Base-by-base conservation (phyloP, 2,113 vertebrate species). In the Protomyctophum bolini region DNA sequence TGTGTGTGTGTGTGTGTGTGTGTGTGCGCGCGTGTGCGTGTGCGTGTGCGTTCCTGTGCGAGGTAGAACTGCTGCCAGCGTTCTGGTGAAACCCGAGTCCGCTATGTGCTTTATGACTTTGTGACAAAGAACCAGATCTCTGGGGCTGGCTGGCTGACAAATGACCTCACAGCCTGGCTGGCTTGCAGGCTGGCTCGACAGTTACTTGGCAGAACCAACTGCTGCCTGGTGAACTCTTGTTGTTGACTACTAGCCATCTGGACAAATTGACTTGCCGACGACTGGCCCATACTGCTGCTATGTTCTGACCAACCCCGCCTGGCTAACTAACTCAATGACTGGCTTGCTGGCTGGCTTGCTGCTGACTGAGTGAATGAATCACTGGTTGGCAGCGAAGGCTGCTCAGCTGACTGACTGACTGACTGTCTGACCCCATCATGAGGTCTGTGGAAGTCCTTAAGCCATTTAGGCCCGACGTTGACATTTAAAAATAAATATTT, bases 111-210 rank as follows among this genome's bases (percentile, higher is more conserved):
- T 61, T 47, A 62, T 62, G 60, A 14, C 45, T 47, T 14, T 47
- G 60, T 47, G 29, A 62, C 45, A 47, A 62, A 48, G 56, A 8
- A 10, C 50, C 50, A 52, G 6, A 14, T 15, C 50, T 47, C 33
- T 58, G 70, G 12, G 33, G 14, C 47, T 50, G 28, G 28, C 66
- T 78, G 73, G 51, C 73, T 75, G 83, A 58, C 75, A 69, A 84
- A 72, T 66, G 57, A 72, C 84, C 82, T 76, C 84, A 62, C 81
- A 81, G 63, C 62, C 58, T 66, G 28, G 51, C 70, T 54, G 51
- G 5, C 51, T 74, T 8, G 67, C 51, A 10, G 55, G 61, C 71
- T 68, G 28, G 55, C 69, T 66, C 6, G 10, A 41, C 33, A 41
- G 33, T 41, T 41, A 41, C 33, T 41, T 41, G 33, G 33, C 33